Percentiles rank a stretch among this genome's conserved stretches.
phyloP scores from a whole-genome alignment of 2,797 vertebrate species.

The Knipowitschia caucasica region DNA sequence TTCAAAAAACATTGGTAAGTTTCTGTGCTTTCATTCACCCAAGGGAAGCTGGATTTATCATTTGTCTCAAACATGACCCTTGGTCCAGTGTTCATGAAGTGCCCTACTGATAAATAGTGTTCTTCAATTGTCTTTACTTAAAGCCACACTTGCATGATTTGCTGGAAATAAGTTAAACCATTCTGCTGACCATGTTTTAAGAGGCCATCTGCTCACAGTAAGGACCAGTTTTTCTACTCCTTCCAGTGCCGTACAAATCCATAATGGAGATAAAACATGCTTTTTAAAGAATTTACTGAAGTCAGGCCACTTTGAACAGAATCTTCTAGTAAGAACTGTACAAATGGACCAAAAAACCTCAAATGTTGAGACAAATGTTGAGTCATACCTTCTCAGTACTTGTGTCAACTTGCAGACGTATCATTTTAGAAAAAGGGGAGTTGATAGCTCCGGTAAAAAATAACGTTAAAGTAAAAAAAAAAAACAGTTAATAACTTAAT shows the following conservation, averaged over 20 bases:
- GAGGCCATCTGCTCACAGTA: too few relatives aligned
- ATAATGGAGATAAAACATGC: too few relatives aligned
- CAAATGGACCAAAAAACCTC: neutral
- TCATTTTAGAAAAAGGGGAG: slow-evolving; percentile 13
- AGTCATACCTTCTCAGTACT: slow-evolving; percentile 31
- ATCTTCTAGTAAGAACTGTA: neutral
- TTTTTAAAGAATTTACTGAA: too few relatives aligned
- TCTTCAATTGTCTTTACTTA: neutral
- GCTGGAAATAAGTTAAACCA: too few relatives aligned
- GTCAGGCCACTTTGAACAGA: neutral
- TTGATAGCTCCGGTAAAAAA: slow-evolving; percentile 3
- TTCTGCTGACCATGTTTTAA: too few relatives aligned
- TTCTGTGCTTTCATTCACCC: neutral
- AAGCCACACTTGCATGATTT: neutral
- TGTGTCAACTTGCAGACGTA: slow-evolving; percentile 1
- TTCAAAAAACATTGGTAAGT: slow-evolving; percentile 25
- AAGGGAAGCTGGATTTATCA: neutral
- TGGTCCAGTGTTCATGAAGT: neutral
- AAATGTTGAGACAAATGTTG: neutral
- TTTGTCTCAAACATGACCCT: neutral
- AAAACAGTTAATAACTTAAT: slow-evolving; percentile 49
- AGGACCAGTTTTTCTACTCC: too few relatives aligned
- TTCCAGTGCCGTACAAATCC: too few relatives aligned
- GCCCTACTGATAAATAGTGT: neutral
- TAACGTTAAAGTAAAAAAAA: neutral